Base-by-base conservation (phyloP, 2,888 invertebrate genomes). In the Aquatica leii region DNA sequence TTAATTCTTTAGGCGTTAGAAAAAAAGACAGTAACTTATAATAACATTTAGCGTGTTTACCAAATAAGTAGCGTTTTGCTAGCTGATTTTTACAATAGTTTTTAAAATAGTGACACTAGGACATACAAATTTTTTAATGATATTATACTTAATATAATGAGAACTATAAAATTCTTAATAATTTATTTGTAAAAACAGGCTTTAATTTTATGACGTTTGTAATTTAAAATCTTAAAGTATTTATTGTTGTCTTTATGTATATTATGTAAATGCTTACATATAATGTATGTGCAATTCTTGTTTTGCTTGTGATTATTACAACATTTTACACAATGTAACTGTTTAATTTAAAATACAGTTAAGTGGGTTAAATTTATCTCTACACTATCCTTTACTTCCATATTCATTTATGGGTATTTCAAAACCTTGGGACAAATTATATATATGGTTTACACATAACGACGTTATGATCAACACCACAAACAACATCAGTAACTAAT, bases 381-480 rank as follows among this genome's bases (percentile, higher is more conserved):
- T 24, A 24, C n/a, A n/a, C n/a, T n/a, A n/a, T n/a, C n/a, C n/a
- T n/a, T 24, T 24, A 24, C 6, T 24, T 24, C 24, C n/a, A n/a
- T n/a, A n/a, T n/a, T n/a, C n/a, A n/a, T n/a, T n/a, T n/a, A n/a
- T n/a, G n/a, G n/a, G n/a, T n/a, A 24, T 24, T 24, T 24, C 24
- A 24, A 24, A 24, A 4, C 24, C 4, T 24, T 24, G 2, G 24
- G 4, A 24, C 24, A 24, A 24, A 24, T 24, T 6, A n/a, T n/a
- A 87, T 81, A 81, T 89, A 91, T 0, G 93, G 89, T 79, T 86
- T 88, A 81, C 93, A 92, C 57, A 95, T 74, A 1, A 91, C 90
- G 57, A 93, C 83, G 17, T 90, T 89, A 77, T 95, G 95, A 81
- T 98, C 97, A 0, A 95, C 90, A 60, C 97, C 94, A 80, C 93